Evolutionary conservation across 2,888 invertebrate genomes (phyloP).

Genomic region (Nephrotoma flavescens): DNA sequence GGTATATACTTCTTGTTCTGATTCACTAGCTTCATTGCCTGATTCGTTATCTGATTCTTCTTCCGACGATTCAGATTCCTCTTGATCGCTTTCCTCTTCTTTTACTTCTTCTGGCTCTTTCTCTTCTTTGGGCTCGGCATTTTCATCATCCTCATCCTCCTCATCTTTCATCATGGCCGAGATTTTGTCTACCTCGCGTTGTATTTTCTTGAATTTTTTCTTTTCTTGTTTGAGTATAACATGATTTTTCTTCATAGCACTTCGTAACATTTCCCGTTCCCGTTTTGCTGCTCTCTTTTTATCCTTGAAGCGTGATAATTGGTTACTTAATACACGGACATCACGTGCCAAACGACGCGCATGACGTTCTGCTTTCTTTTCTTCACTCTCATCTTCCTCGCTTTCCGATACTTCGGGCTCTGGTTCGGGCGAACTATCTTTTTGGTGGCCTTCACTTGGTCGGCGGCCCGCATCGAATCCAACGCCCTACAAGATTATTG

Average conservation of each 20-base stretch:
- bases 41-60: constrained; percentile 31
- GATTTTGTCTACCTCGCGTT: constrained; percentile 85
- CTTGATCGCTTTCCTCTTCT: constrained; percentile 30
- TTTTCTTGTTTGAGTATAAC: constrained; percentile 42
- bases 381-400: constrained; percentile 49
- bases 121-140: constrained; percentile 45
- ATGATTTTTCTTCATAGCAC: constrained; percentile 69
- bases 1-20: constrained; percentile 43
- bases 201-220: constrained; percentile 65
- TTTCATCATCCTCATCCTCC: constrained; percentile 54
- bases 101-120: constrained; percentile 34
- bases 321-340: constrained; percentile 30
- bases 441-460: constrained; percentile 27
- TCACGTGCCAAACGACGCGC: constrained; percentile 44
- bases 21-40: constrained; percentile 39
- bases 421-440: constrained; percentile 44
- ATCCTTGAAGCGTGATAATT: constrained; percentile 40
- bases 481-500: neutral
- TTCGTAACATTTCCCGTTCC: constrained; percentile 62
- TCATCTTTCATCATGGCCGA: constrained; percentile 72
- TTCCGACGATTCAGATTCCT: constrained; percentile 42
- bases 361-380: constrained; percentile 49
- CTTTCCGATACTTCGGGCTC: constrained; percentile 44
- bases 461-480: constrained; percentile 22
- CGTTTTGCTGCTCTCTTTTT: constrained; percentile 58